Evolutionary conservation across 1,140 invertebrate genomes (phyloP), one percentile per base, ranked within the genome.

Genomic region (Helicoverpa zea): DNA sequence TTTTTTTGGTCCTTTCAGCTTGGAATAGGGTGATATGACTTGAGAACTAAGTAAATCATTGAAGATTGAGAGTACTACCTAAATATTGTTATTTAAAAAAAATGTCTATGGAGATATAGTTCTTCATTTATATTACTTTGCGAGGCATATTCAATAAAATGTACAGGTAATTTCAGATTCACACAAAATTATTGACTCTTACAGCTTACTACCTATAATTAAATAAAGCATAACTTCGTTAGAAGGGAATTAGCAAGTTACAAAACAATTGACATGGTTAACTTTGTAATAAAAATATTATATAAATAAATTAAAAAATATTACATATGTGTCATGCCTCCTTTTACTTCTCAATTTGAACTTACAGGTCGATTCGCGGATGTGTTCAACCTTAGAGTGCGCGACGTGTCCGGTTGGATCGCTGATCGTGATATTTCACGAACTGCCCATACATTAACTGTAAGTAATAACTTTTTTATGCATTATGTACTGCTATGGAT

Each of bases 311-410:
- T n/a, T n/a, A n/a, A n/a, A n/a, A n/a, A n/a, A n/a, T n/a, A n/a
- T n/a, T n/a, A n/a, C 7, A 35, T 5, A 35, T 35, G 35, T 35
- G 35, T 61, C 58, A 12, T 29, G 29, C 30, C 12, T 4, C 11
- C 11, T 16, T 61, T 3, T 23, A 11, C 5, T 12, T 49, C 16
- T 7, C 49, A 11, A 49, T 23, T 23, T 23, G 23, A 23, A 23
- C 14, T 18, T 52, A 61, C 4, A 43, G 43, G 10, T 3, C n/a
- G 14, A 43, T 61, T 61, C 13, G 43, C 43, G 73, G 58, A 75
- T 75, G 58, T 63, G 54, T 51, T 52, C 58, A 73, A 43, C 58
- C 56, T 77, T 47, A 5, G 59, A 56, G 68, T 78, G 75, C 35
- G 75, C 58, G 74, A 30, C 52, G 80, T 66, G 75, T 61, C 74